Evolutionary conservation across 2,888 invertebrate genomes (phyloP), one percentile per base, ranked within the genome.

Genomic region (Liposcelis brunnea): DNA sequence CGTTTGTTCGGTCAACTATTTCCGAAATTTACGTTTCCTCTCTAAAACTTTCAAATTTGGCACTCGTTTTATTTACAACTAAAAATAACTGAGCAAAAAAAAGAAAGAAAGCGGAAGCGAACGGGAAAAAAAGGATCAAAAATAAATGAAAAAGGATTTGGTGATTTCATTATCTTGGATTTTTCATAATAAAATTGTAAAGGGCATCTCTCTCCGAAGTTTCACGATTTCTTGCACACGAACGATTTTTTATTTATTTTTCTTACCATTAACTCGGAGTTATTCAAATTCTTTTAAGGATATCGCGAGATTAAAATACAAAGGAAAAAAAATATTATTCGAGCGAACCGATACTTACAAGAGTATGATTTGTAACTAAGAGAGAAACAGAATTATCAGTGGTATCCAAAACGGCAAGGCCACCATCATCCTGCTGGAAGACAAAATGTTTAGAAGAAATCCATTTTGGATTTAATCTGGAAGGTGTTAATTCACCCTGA

Each of bases 381-480:
- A 80, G 75, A 52, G 79, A 71, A 57, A 85, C 75, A 43, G 77
- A 75, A 64, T 85, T 83, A 64, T 77, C 79, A 64, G 75, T 72
- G 54, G 83, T 82, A 63, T 85, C 77, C 58, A 84, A 70, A 45
- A 84, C 76, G 52, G 82, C 74, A 52, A 86, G 70, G 45, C 83
- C 82, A 48, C 84, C 85, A 68, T 85, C 85, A 70, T 86, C 84
- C 43, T 80, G 77, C 64, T 85, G 85, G 67, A 81, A 86, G 61
- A 85, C 82, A 59, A 85, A 80, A 66, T 84, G 82, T 58, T 78
- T 77, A 53, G 78, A 72, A 56, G 80, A 77, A 56, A 85, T 76
- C 86, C 86, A 86, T 54, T 81, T 75, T 49, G 83, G 80, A 52
- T 81, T 80, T 56, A 86, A 69, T 49, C 80, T 69, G 55, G 74